These are phyloP conservation scores for Willisornis vidua DNA, from an alignment of 2,113 vertebrate species.

Conservation along the genomic window DNA sequence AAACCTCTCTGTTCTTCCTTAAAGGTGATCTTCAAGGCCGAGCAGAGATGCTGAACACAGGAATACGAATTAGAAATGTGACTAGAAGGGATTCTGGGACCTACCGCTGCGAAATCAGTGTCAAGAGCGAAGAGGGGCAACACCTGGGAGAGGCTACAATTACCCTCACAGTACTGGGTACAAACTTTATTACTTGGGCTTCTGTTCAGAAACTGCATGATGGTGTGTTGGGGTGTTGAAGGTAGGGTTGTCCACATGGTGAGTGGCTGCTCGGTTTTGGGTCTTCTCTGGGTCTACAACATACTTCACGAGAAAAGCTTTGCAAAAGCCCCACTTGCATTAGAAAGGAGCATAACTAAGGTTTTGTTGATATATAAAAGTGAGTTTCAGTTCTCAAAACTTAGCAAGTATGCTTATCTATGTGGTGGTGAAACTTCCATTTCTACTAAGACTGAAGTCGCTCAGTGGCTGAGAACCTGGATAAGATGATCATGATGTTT, in stretches of 20 bases:
- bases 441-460: neutral
- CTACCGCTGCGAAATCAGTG: conserved; percentile 94
- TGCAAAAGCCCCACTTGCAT: neutral
- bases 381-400: neutral
- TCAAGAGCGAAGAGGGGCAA: conserved; percentile 75
- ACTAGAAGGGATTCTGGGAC: conserved; percentile 88
- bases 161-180: conserved; percentile 89
- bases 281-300: neutral
- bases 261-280: neutral
- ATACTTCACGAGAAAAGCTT: neutral
- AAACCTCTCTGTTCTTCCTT: neutral
- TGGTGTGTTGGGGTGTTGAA: neutral
- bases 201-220: neutral
- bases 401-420: neutral
- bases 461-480: neutral
- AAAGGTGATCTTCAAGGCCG: conserved; percentile 83
- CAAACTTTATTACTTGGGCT: neutral
- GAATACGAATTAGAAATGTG: conserved; percentile 84
- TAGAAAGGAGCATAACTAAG: neutral
- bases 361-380: neutral
- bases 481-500: neutral
- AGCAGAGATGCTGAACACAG: conserved; percentile 85
- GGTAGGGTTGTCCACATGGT: neutral
- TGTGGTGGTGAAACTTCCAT: neutral
- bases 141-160: conserved; percentile 85